Conservation (phyloP, 2,113 vertebrate genomes). For the Baryphthengus martii region DNA sequence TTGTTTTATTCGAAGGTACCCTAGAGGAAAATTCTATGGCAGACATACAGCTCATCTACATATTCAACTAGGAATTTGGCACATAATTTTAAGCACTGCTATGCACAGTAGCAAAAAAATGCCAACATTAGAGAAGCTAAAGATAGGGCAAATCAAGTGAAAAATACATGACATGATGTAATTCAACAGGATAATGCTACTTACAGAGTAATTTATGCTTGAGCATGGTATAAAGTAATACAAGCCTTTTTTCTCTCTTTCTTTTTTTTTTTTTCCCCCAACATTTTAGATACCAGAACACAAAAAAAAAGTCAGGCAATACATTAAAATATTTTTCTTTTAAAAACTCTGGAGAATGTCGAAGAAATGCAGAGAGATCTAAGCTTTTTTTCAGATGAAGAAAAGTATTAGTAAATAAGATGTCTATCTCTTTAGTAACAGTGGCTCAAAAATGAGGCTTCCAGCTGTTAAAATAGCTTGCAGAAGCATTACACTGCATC, state of each 20-base stretch:
- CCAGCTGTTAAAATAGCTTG: not conserved
- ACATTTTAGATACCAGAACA: not conserved
- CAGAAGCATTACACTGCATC: not conserved
- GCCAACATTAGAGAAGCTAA: not conserved
- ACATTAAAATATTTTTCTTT: not conserved
- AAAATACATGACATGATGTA: not conserved
- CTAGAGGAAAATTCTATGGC: constrained; percentile 57
- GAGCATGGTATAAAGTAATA: not conserved
- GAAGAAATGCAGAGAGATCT: not conserved
- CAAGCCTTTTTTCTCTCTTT: not conserved
- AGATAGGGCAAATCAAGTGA: not conserved
- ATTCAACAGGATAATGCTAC: not conserved
- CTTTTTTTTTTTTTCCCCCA: not conserved
- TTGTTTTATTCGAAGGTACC: constrained; percentile 6
- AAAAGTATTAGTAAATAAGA: not conserved
- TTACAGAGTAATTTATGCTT: not conserved
- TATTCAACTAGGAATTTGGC: constrained; percentile 52
- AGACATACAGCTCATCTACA: constrained; percentile 54
- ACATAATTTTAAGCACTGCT: constrained; percentile 18
- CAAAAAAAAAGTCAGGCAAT: not conserved
- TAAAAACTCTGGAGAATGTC: not conserved
- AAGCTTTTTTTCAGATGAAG: not conserved
- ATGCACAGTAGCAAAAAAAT: constrained; percentile 19
- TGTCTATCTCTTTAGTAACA: not conserved
- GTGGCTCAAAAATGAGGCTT: not conserved